Conservation (phyloP, 2,888 invertebrate genomes). For the Erannis defoliaria region DNA sequence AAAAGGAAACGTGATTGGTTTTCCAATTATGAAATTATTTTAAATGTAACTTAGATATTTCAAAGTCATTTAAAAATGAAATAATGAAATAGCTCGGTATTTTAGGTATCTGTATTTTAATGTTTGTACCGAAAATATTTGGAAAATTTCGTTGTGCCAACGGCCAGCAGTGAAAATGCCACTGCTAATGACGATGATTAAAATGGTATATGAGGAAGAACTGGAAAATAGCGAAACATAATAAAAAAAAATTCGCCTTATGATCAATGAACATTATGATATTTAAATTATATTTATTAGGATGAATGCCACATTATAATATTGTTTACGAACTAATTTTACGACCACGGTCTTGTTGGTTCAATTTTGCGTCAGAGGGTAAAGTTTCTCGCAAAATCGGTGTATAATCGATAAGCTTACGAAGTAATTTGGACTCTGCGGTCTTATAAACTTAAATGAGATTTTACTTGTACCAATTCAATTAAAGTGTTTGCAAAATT, state of each 20-base stretch:
- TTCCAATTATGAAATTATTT: background rate
- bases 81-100: background rate
- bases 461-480: constrained; percentile 1
- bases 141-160: too few relatives aligned
- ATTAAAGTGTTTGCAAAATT: constrained; percentile 13
- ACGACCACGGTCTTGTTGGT: background rate
- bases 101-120: too few relatives aligned
- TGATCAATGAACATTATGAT: too few relatives aligned
- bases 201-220: too few relatives aligned
- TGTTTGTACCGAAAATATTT: too few relatives aligned
- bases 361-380: background rate
- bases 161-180: too few relatives aligned
- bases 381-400: background rate
- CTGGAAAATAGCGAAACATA: too few relatives aligned
- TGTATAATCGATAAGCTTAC: constrained; percentile 14
- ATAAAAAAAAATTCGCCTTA: too few relatives aligned
- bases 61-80: background rate
- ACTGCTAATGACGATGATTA: too few relatives aligned
- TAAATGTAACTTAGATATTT: background rate
- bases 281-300: too few relatives aligned
- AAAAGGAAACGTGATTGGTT: background rate
- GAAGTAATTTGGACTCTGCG: constrained; percentile 12
- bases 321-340: too few relatives aligned
- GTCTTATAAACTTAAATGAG: constrained; percentile 10
- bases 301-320: too few relatives aligned